Evolutionary conservation across 2,797 vertebrate species (phyloP).

Genomic region (Loris lydekkerianus): DNA sequence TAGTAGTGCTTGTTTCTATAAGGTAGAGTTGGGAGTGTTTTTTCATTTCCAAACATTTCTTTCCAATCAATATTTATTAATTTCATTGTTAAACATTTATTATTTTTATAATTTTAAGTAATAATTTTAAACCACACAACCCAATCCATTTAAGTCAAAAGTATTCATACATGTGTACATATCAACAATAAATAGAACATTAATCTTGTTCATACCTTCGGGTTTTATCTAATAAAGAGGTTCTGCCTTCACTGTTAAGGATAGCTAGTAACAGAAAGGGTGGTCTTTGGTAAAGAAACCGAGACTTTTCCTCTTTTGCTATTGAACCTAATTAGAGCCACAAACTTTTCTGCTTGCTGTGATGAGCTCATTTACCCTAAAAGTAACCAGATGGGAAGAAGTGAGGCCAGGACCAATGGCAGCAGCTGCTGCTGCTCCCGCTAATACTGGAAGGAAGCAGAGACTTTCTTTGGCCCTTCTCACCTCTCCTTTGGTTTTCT

Average conservation of each 20-base stretch:
- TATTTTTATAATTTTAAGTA: constrained; percentile 49
- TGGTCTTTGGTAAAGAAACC: constrained; percentile 16
- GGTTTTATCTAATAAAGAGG: constrained; percentile 55
- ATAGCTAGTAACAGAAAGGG: constrained; percentile 20
- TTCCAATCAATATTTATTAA: constrained; percentile 55
- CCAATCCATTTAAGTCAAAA: constrained; percentile 32
- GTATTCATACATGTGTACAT: background rate
- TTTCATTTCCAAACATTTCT: background rate
- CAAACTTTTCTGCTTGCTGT: constrained; percentile 22
- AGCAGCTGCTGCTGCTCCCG: background rate
- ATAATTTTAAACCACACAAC: constrained; percentile 41
- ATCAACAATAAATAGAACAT: constrained; percentile 42
- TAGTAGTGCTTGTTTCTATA: background rate
- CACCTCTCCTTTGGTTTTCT: background rate
- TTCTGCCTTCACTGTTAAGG: constrained; percentile 17
- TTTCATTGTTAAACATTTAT: constrained; percentile 9
- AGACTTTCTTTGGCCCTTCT: background rate
- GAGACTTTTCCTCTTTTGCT: constrained; percentile 44
- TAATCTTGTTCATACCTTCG: constrained; percentile 34
- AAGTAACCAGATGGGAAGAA: background rate
- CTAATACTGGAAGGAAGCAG: constrained; percentile 22
- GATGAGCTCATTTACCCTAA: constrained; percentile 32
- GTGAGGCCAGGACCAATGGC: background rate
- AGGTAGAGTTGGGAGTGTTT: background rate
- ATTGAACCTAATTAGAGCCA: constrained; percentile 2